phyloP scores from a whole-genome alignment of 2,888 invertebrate genomes.

The Mactromeris polynyma region DNA sequence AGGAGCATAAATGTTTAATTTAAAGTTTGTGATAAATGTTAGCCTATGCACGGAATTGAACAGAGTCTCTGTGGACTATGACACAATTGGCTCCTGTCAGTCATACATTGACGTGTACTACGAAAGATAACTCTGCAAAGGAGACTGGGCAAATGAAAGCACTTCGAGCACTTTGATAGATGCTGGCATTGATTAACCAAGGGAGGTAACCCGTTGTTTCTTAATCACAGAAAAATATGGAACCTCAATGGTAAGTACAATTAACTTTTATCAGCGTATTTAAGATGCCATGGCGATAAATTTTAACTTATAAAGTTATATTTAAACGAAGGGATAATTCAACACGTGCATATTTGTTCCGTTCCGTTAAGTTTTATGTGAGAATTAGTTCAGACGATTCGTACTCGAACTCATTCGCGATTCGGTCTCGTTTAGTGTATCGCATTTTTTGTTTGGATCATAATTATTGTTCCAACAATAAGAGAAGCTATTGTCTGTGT shows the following conservation, averaged over 20 bases:
- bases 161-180: constrained; percentile 4
- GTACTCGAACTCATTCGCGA: background rate
- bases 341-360: background rate
- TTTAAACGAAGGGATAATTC: background rate
- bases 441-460: too few relatives aligned
- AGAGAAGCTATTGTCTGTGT: too few relatives aligned
- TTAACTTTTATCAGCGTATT: background rate
- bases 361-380: background rate
- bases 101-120: too few relatives aligned
- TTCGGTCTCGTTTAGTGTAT: too few relatives aligned
- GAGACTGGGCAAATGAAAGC: background rate
- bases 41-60: too few relatives aligned
- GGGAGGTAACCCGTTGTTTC: background rate
- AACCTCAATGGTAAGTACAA: background rate
- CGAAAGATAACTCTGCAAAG: too few relatives aligned
- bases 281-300: background rate
- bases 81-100: too few relatives aligned
- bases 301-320: background rate
- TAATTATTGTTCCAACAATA: too few relatives aligned
- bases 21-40: too few relatives aligned
- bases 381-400: background rate
- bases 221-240: background rate
- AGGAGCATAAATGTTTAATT: too few relatives aligned
- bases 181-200: background rate
- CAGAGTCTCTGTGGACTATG: too few relatives aligned